phyloP scores from a whole-genome alignment of 1,140 invertebrate genomes.

The Drosophila persimilis region DNA sequence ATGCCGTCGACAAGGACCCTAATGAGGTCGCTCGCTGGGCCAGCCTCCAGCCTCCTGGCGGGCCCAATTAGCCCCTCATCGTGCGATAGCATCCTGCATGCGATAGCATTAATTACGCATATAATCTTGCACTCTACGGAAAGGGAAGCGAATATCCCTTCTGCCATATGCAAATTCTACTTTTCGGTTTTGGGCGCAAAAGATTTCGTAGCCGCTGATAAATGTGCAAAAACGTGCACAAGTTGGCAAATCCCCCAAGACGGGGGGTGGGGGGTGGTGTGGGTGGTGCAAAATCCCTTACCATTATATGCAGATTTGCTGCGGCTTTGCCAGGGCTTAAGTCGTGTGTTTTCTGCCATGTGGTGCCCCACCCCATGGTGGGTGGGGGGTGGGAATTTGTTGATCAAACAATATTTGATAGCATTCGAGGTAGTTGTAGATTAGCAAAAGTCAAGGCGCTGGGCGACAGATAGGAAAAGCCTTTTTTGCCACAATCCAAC shows the following conservation, averaged over 20 bases:
- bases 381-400: slow-evolving; percentile 5
- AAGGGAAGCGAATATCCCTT: too few species aligned
- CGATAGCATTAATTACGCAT: slow-evolving; percentile 50
- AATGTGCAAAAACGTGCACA: slow-evolving; percentile 76
- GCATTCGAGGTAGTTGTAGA: slow-evolving; percentile 18
- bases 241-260: slow-evolving; percentile 41
- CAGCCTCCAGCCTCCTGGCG: too few species aligned
- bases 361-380: not conserved
- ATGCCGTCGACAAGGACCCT: slow-evolving; percentile 16
- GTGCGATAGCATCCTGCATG: not conserved
- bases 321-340: slow-evolving; percentile 33
- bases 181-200: slow-evolving; percentile 38
- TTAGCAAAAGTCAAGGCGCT: slow-evolving; percentile 20
- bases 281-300: slow-evolving; percentile 3
- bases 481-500: slow-evolving; percentile 6
- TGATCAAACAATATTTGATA: slow-evolving; percentile 49
- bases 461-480: slow-evolving; percentile 25
- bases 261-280: not conserved
- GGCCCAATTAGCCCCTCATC: too few species aligned
- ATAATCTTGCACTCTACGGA: slow-evolving; percentile 17
- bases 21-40: slow-evolving; percentile 28
- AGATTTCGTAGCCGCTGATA: slow-evolving; percentile 60
- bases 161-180: slow-evolving; percentile 27
- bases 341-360: slow-evolving; percentile 7
- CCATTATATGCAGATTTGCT: slow-evolving; percentile 69